Evolutionary conservation across 2,113 vertebrate species (phyloP).

Genomic region (Recurvirostra avosetta): DNA sequence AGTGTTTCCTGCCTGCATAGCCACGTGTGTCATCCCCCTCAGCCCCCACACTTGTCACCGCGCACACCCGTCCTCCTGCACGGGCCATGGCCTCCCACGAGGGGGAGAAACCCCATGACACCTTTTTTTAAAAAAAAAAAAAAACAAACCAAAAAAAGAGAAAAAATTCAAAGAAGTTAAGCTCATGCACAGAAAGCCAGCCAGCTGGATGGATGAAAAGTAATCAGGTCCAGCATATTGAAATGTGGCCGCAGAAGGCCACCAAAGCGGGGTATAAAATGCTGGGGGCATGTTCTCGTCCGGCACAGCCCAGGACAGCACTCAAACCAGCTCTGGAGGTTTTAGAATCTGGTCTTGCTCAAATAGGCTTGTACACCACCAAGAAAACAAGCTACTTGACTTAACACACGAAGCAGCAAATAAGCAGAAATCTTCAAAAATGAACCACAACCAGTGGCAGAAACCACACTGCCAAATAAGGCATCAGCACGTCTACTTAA

Average conservation of each 20-base stretch:
- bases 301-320: neutral
- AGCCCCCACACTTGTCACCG: neutral
- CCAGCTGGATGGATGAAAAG: neutral
- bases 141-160: neutral
- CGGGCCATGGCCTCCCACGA: rapidly evolving
- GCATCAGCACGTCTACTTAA: neutral
- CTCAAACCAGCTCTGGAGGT: neutral
- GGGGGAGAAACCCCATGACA: rapidly evolving
- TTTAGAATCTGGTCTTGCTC: neutral
- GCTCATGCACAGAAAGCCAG: neutral
- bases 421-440: neutral
- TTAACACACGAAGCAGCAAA: neutral
- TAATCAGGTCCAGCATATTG: neutral
- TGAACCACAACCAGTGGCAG: neutral
- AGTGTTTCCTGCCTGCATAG: slow-evolving; percentile 68
- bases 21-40: neutral
- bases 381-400: neutral
- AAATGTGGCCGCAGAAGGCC: neutral
- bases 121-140: neutral
- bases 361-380: neutral
- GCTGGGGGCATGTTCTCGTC: neutral
- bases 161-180: neutral
- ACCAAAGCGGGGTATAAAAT: neutral
- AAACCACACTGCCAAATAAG: neutral
- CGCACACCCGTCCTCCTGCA: neutral